These are phyloP conservation scores for Cryptosula pallasiana DNA, from an alignment of 2,888 invertebrate genomes.

Conservation along the genomic window DNA sequence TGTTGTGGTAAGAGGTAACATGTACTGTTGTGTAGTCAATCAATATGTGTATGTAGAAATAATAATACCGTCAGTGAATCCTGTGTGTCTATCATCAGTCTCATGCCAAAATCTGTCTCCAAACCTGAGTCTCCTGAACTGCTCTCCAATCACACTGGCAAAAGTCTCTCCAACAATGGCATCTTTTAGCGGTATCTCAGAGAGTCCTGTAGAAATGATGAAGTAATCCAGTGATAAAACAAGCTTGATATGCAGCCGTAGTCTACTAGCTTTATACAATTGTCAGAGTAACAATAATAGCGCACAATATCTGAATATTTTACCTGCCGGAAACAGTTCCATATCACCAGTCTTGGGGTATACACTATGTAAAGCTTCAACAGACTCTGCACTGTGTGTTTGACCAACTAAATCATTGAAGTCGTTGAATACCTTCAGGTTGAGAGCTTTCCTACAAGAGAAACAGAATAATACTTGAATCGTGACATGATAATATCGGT, in stretches of 20 bases:
- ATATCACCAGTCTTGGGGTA: neutral
- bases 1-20: too few relatives aligned
- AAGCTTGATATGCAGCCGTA: too few relatives aligned
- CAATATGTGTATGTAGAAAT: too few relatives aligned
- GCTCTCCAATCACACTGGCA: conserved; percentile 14
- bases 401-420: neutral
- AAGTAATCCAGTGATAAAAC: too few relatives aligned
- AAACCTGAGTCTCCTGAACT: neutral
- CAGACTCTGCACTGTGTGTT: neutral
- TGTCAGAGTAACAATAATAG: too few relatives aligned
- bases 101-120: conserved; percentile 23
- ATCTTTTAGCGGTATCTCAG: neutral
- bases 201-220: conserved; percentile 4
- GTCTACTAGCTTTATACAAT: too few relatives aligned
- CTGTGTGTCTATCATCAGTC: neutral
- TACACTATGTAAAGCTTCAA: neutral
- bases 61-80: conserved; percentile 14
- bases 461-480: too few relatives aligned
- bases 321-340: conserved; percentile 3
- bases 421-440: neutral
- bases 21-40: too few relatives aligned
- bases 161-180: conserved; percentile 11
- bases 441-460: neutral
- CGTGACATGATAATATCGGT: too few relatives aligned
- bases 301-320: too few relatives aligned